Evolutionary conservation across 2,113 vertebrate genomes (phyloP), one percentile per base, ranked within the genome.

Genomic region (Pelecanus crispus): DNA sequence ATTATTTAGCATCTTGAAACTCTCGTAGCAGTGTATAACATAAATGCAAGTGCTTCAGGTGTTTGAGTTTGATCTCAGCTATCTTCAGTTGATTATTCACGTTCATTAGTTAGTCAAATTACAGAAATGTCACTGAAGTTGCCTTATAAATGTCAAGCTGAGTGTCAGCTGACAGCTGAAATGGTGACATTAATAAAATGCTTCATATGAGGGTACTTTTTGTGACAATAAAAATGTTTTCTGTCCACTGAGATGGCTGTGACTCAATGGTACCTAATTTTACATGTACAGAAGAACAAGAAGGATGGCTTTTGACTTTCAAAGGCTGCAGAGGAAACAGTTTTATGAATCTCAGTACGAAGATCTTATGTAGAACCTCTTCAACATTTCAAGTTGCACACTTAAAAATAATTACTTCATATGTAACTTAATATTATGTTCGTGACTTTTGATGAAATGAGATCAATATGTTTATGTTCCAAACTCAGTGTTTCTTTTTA

Each of bases 81-180:
- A 72, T 61, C 63, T 75, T 72, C 44, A 24, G 34, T 44, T 92
- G 77, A 75, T 79, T 87, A 77, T 91, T 96, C 72, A 78, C 61
- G 75, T 93, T 95, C 75, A 91, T 95, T 90, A 93, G 80, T 81
- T 73, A 81, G 65, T 86, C 65, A 61, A 75, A 91, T 91, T 89
- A 75, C 36, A 89, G 77, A 91, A 94, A 96, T 86, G 89, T 75
- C 61, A 87, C 72, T 82, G 73, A 94, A 96, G 81, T 81, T 59
- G 91, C 91, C 95, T 92, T 90, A 47, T 38, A 96, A 94, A 89
- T 87, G 73, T 81, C 88, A 96, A 72, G 86, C 47, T 89, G 95
- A 96, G 79, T 78, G 55, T 94, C 86, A 90, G 67, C 81, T 94
- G 75, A 77, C 59, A 90, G 74, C 44, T 92, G 86, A 89, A 88